A percentile compares a stretch with the other conserved stretches of the same genome.
These are phyloP conservation scores for Ypsolopha sequella DNA, from an alignment of 2,888 invertebrate genomes.

Conservation along the genomic window DNA sequence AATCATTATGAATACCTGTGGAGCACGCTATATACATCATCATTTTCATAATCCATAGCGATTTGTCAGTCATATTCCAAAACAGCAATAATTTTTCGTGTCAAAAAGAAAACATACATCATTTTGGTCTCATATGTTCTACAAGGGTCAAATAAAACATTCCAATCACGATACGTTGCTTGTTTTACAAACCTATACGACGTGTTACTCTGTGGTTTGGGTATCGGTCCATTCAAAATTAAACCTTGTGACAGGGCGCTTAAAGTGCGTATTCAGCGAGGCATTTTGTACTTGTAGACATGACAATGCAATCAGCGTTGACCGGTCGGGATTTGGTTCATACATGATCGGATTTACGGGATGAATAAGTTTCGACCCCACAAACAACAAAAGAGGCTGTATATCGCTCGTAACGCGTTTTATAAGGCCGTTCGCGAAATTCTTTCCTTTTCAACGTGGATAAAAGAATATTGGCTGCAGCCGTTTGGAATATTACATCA, in stretches of 20 bases:
- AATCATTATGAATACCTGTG: no score
- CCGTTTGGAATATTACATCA: no score
- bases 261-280: conserved; percentile 14
- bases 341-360: conserved; percentile 69
- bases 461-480: conserved; percentile 3
- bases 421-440: conserved; percentile 59
- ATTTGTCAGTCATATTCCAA: conserved; percentile 8
- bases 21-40: no score
- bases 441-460: conserved; percentile 27
- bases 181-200: conserved; percentile 68
- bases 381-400: conserved; percentile 61
- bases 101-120: conserved; percentile 63
- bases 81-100: conserved; percentile 40
- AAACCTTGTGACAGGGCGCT: conserved; percentile 4
- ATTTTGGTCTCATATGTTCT: conserved; percentile 63
- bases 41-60: no score
- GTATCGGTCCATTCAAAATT: background rate
- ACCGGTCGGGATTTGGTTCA: conserved; percentile 68
- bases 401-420: conserved; percentile 55
- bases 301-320: conserved; percentile 71
- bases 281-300: conserved; percentile 40
- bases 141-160: conserved; percentile 57
- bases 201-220: conserved; percentile 6
- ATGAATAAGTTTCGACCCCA: conserved; percentile 69
- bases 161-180: conserved; percentile 66